Percentiles rank a stretch among this genome's conserved stretches.
These are phyloP conservation scores for Caiman crocodilus DNA, from an alignment of 2,797 vertebrate genomes.

Conservation along the genomic window DNA sequence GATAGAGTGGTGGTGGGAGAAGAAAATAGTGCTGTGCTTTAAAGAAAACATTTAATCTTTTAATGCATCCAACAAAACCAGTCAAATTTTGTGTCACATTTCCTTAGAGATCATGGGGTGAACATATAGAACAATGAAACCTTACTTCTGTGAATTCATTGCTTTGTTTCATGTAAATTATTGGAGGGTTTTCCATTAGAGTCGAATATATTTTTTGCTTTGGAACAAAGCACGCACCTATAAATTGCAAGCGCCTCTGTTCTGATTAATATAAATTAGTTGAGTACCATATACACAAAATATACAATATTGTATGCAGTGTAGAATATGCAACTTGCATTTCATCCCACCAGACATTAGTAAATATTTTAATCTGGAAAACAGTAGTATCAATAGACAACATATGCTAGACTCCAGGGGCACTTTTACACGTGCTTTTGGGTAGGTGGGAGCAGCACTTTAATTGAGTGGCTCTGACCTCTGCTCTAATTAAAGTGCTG, in stretches of 20 bases:
- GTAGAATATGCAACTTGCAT: background rate
- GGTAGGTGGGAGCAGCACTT: too few species aligned
- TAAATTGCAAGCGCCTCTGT: background rate
- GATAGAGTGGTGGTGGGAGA: background rate
- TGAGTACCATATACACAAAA: too few species aligned
- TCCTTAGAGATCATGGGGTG: background rate
- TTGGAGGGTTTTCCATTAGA: background rate
- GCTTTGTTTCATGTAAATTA: background rate
- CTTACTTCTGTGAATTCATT: background rate
- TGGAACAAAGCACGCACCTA: background rate
- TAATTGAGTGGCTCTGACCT: too few species aligned
- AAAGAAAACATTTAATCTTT: background rate
- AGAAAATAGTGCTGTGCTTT: background rate
- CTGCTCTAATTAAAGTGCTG: too few species aligned
- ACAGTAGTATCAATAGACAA: background rate
- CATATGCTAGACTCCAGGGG: too few species aligned
- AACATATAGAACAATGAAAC: background rate
- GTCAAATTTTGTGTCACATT: background rate
- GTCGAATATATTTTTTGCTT: background rate
- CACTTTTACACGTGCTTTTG: too few species aligned
- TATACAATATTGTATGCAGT: background rate
- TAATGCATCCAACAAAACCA: background rate
- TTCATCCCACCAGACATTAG: background rate
- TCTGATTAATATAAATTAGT: background rate
- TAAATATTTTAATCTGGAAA: background rate